Evolutionary conservation across 2,888 invertebrate species (phyloP), one percentile per base, ranked within the genome.

Genomic region (Chydorus sphaericus): DNA sequence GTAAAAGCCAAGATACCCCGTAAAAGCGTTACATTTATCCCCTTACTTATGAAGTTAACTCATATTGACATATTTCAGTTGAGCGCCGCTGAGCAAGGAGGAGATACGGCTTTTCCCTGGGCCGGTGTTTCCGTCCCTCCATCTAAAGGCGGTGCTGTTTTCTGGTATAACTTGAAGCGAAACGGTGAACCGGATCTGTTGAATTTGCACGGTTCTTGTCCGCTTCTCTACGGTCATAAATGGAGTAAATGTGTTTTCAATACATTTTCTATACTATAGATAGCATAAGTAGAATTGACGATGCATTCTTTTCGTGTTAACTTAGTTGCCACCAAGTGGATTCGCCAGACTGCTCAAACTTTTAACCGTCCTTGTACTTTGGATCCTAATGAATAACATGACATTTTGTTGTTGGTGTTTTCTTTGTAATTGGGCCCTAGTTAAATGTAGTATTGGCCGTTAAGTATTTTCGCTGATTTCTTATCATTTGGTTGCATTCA

Each of bases 151-250:
- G 63, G 67, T 3, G 70, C 71, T 26, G 69, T 70, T 20, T 71
- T 72, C 60, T 73, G 73, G 73, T 69, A 67, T 59, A 73, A 73
- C 62, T 59, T 73, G 23, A 63, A 66, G 57, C 63, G 63, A 51
- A 69, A 65, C 62, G 71, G 71, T 20, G 65, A 66, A 14, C 69
- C 69, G 23, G 69, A 72, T 58, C 64, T 63, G 48, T 57, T 64
- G 53, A 71, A 71, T 3, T 58, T 72, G n/a, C 73, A 73, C 62
- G 73, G 71, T n/a, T 72, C 70, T n/a, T 73, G 73, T 61, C 72
- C 72, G 0, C 71, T 73, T 5, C 60, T 71, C 6, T 67, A 68
- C n/a, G 73, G 73, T 23, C 63, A 67, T 20, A 73, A 73, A 62
- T 73, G 71, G 71, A 69, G 68, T 67, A 63, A 63, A 48, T 28